Evolutionary conservation across 2,797 vertebrate species (phyloP), one percentile per base, ranked within the genome.

Genomic region (Phrynocephalus guinanensis): DNA sequence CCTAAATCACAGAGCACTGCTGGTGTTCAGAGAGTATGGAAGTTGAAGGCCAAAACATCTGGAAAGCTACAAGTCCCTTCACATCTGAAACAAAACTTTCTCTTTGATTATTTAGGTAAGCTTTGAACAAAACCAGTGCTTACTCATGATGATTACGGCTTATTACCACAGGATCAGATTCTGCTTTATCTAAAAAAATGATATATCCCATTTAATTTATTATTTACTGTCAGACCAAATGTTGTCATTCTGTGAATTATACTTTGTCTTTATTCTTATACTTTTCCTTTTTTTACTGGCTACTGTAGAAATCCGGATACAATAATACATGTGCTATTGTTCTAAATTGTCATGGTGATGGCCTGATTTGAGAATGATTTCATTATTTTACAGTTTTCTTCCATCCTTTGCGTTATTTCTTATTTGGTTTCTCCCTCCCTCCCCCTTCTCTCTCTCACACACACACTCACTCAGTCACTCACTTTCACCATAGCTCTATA

Each of bases 241-340:
- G 20, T 76, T 48, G 38, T 44, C 24, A 8, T 76, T 76, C 33
- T 76, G 73, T 48, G 73, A 76, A 22, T 48, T 76, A 48, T 18
- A 9, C 0, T 3, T 76, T 48, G 13, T 71, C 5, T n/a, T 8
- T 22, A 8, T 3, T 4, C 3, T 22, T 1, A 0, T 44, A 3
- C 44, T 26, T 76, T 26, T 48, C 18, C n/a, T 6, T 52, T 52
- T 52, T 26, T 38, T 9, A 76, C 38, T 76, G 33, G 20, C 8
- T 48, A 7, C 73, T 48, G 38, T 38, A 76, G 48, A 16, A 1
- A 9, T 48, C 38, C 13, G 1, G 15, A 63, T 16, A 60, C 56
- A 9, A 60, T 18, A 9, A 60, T 18, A 76, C 7, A 76, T 24
- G 20, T 76, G 38, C 38, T 76, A 76, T 48, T 48, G 73, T 15